A percentile compares a stretch with the other conserved stretches of the same genome.
These are phyloP conservation scores for Cyprinodon variegatus DNA, from an alignment of 2,113 vertebrate genomes.

Conservation along the genomic window DNA sequence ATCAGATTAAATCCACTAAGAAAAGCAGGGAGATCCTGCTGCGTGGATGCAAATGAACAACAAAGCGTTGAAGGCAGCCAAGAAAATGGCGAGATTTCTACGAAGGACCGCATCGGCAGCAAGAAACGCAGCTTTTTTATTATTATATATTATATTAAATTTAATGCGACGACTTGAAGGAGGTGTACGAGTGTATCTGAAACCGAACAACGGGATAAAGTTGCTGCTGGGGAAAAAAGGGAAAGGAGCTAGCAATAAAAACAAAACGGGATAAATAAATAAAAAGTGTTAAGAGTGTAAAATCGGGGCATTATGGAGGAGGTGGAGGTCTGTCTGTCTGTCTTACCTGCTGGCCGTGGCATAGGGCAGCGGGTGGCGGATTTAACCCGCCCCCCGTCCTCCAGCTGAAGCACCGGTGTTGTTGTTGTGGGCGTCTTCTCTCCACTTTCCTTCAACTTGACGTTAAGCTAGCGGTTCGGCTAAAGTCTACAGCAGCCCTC, in stretches of 20 bases:
- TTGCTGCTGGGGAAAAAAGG: conserved; percentile 22
- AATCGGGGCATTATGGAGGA: background rate
- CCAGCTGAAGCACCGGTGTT: background rate
- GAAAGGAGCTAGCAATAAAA: background rate
- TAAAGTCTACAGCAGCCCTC: conserved; percentile 49
- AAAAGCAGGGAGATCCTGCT: background rate
- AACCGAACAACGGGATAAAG: conserved; percentile 10
- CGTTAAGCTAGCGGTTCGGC: conserved; percentile 73
- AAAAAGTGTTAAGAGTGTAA: background rate
- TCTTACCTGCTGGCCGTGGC: conserved; percentile 76
- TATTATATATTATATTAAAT: background rate
- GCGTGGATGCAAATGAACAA: background rate
- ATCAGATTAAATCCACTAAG: background rate
- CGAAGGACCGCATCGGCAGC: background rate
- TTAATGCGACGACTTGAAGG: background rate
- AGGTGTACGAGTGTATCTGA: conserved; percentile 11
- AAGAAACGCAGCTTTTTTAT: background rate
- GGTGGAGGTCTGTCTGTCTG: background rate
- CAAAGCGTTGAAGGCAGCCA: background rate
- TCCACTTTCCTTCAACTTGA: conserved; percentile 70
- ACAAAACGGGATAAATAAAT: background rate
- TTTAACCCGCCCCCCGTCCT: conserved; percentile 41
- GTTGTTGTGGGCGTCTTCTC: conserved; percentile 57
- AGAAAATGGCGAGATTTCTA: conserved; percentile 2
- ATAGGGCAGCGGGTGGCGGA: conserved; percentile 64